A percentile compares a stretch with the other conserved stretches of the same genome.
phyloP scores from a whole-genome alignment of 2,888 invertebrate genomes.

The Leptopilina syphax region DNA sequence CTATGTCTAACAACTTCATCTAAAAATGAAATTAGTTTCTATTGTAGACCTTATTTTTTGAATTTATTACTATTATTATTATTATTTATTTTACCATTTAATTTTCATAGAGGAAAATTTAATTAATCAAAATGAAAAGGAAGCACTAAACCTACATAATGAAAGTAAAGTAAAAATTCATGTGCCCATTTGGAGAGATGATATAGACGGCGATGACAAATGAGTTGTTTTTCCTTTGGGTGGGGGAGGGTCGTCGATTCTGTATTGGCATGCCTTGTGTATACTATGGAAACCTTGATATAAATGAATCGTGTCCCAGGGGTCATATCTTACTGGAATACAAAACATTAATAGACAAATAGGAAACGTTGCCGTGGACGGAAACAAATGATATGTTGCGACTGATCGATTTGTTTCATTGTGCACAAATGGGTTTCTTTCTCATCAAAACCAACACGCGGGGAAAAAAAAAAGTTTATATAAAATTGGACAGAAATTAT shows the following conservation, averaged over 20 bases:
- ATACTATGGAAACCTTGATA: conserved; percentile 62
- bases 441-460: conserved; percentile 44
- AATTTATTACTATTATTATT: too few relatives aligned
- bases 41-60: too few relatives aligned
- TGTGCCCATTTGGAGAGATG: not conserved
- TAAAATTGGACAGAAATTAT: not conserved
- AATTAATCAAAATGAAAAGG: too few relatives aligned
- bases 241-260: conserved; percentile 65
- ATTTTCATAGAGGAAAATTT: too few relatives aligned
- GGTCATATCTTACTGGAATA: conserved; percentile 72
- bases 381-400: conserved; percentile 69
- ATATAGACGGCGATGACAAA: conserved; percentile 66
- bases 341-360: conserved; percentile 74
- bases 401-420: conserved; percentile 71
- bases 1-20: too few relatives aligned
- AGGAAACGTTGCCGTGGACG: conserved; percentile 70
- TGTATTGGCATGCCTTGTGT: conserved; percentile 71
- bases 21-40: too few relatives aligned
- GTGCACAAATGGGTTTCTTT: conserved; percentile 55
- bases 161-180: conserved; percentile 10
- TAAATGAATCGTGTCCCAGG: conserved; percentile 74
- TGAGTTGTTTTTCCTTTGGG: conserved; percentile 55
- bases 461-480: conserved; percentile 20
- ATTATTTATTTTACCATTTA: too few relatives aligned
- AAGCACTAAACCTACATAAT: not conserved